Evolutionary conservation across 2,797 vertebrate genomes (phyloP).

Genomic region (Thunnus albacares): DNA sequence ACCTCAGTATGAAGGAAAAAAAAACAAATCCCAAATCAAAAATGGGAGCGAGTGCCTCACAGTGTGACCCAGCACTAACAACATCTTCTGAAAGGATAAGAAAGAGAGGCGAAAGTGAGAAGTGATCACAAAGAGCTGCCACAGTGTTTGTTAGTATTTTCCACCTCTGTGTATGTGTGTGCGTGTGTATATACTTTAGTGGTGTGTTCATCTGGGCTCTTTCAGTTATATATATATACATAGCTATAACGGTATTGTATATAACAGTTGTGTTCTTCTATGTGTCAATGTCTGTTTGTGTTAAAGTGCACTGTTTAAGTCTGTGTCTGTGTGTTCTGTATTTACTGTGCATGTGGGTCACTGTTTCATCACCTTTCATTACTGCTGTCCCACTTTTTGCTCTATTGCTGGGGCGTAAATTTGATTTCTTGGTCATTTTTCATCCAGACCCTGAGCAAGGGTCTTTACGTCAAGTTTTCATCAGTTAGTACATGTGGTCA

Average conservation of each 20-base stretch:
- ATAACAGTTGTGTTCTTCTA: no score
- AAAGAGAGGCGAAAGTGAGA: constrained; percentile 11
- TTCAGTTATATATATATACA: not conserved
- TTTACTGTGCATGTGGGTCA: constrained; percentile 50
- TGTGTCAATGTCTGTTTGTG: not conserved
- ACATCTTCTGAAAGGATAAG: constrained; percentile 15
- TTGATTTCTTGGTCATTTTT: constrained; percentile 49
- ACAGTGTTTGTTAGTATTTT: not conserved
- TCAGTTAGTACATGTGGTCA: constrained; percentile 33
- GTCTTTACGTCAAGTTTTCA: constrained; percentile 11
- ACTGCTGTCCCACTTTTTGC: constrained; percentile 35
- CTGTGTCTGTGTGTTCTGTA: not conserved
- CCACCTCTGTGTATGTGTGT: constrained; percentile 4
- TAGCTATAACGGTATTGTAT: no score
- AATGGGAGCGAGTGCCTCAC: constrained; percentile 11
- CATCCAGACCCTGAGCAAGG: constrained; percentile 23
- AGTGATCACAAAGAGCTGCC: constrained; percentile 1
- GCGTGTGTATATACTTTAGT: not conserved
- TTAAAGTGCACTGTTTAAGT: constrained; percentile 2
- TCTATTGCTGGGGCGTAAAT: constrained; percentile 21
- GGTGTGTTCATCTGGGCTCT: not conserved
- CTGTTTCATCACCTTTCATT: constrained; percentile 35
- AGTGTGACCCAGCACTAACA: constrained; percentile 35
- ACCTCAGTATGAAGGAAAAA: constrained; percentile 4
- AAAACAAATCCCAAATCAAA: constrained; percentile 1